Percentiles rank a stretch among this genome's conserved stretches.
Conservation (phyloP, 1,140 invertebrate genomes). For the Temnothorax nylanderi region DNA sequence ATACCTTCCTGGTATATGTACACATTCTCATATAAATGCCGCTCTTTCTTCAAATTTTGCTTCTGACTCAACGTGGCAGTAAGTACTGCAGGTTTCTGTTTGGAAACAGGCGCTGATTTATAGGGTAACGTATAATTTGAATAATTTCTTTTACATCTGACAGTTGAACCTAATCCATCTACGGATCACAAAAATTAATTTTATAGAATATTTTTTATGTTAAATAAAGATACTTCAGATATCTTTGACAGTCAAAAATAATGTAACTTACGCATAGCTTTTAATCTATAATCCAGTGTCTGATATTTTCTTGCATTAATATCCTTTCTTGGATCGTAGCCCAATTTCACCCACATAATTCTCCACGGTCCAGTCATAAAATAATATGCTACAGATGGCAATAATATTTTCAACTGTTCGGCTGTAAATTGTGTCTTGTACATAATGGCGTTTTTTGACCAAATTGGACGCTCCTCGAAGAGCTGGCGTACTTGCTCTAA, state of each 20-base stretch:
- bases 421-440: slow-evolving; percentile 88
- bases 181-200: slow-evolving; percentile 17
- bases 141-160: slow-evolving; percentile 87
- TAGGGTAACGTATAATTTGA: slow-evolving; percentile 86
- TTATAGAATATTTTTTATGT: slow-evolving; percentile 8
- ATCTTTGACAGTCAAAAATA: neutral
- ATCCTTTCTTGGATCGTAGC: slow-evolving; percentile 94
- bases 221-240: slow-evolving; percentile 24
- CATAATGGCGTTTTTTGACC: slow-evolving; percentile 92
- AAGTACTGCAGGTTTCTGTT: slow-evolving; percentile 82
- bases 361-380: slow-evolving; percentile 95
- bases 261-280: slow-evolving; percentile 87
- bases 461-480: slow-evolving; percentile 93
- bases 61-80: slow-evolving; percentile 77
- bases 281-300: slow-evolving; percentile 93
- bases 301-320: slow-evolving; percentile 93
- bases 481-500: slow-evolving; percentile 86
- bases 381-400: slow-evolving; percentile 94
- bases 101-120: slow-evolving; percentile 82
- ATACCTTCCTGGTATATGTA: slow-evolving; percentile 90
- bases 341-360: slow-evolving; percentile 93
- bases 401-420: slow-evolving; percentile 91
- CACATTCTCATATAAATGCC: slow-evolving; percentile 82
- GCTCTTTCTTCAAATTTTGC: slow-evolving; percentile 75
- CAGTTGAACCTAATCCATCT: slow-evolving; percentile 86